phyloP scores from a whole-genome alignment of 2,888 invertebrate genomes.

The Stenoptilia bipunctidactyla region DNA sequence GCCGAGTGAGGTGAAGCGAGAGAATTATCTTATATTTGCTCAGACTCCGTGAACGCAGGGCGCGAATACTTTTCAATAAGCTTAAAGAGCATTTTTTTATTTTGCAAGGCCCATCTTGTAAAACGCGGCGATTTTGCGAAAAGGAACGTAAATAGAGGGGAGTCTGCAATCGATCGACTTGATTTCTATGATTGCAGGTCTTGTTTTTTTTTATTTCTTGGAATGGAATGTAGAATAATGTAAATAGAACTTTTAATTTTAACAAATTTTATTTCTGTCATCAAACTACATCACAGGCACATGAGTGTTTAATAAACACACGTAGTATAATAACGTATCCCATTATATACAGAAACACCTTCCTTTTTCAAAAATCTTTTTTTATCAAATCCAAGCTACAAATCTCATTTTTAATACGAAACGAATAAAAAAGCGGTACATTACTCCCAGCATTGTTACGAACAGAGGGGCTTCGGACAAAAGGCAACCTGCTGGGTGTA shows the following conservation, averaged over 20 bases:
- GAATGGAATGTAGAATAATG: too few species aligned
- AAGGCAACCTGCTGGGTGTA: constrained; percentile 60
- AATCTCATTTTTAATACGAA: constrained; percentile 10
- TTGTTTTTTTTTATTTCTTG: constrained; percentile 20
- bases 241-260: too few species aligned
- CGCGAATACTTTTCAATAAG: constrained; percentile 71
- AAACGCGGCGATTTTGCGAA: constrained; percentile 37
- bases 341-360: too few species aligned
- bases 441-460: constrained; percentile 47
- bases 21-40: constrained; percentile 72
- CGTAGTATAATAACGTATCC: too few species aligned
- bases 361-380: too few species aligned
- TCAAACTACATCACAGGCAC: too few species aligned
- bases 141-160: constrained; percentile 58
- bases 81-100: constrained; percentile 65
- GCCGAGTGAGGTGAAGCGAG: constrained; percentile 66
- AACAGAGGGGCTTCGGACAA: constrained; percentile 45
- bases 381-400: constrained; percentile 1
- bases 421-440: constrained; percentile 46
- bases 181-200: constrained; percentile 32
- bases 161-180: constrained; percentile 38
- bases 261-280: too few species aligned
- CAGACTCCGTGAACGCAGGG: constrained; percentile 68
- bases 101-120: constrained; percentile 54
- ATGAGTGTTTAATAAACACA: too few species aligned